Conservation (phyloP, 2,113 vertebrate species). For the Marcusenius ussheri region DNA sequence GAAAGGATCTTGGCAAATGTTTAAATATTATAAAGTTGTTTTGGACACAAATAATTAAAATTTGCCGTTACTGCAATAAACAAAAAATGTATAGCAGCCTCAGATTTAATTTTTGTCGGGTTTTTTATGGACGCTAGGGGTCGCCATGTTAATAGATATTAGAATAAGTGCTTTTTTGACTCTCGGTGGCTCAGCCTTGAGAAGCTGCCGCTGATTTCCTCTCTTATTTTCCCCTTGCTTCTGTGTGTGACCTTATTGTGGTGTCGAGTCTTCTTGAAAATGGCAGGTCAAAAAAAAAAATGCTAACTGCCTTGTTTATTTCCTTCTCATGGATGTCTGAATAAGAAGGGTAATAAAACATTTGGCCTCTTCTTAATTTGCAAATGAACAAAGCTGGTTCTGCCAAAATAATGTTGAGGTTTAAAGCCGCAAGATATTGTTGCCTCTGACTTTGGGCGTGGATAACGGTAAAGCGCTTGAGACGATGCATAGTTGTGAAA, state of each 20-base stretch:
- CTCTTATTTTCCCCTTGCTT: neutral
- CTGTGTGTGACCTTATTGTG: neutral
- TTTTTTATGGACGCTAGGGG: slow-evolving; percentile 36
- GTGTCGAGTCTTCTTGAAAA: neutral
- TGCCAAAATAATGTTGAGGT: neutral
- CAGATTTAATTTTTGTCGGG: neutral
- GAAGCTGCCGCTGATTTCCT: neutral
- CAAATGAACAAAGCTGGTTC: neutral
- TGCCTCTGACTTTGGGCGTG: neutral
- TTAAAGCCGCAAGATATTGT: neutral
- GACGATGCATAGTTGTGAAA: neutral
- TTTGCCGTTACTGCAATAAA: neutral
- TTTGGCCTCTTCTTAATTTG: neutral
- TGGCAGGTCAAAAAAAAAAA: neutral
- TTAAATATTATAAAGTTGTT: neutral
- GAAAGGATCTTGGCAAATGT: neutral
- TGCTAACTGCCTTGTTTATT: neutral
- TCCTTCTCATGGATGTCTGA: neutral
- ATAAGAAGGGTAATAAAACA: neutral
- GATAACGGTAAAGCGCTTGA: neutral
- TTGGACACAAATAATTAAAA: neutral
- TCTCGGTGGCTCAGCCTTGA: neutral
- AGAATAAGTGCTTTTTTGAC: neutral
- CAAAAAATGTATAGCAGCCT: neutral
- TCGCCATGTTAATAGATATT: slow-evolving; percentile 30